A percentile compares a stretch with the other conserved stretches of the same genome.
These are phyloP conservation scores for Elmis aenea DNA, from an alignment of 2,888 invertebrate genomes.

Conservation along the genomic window DNA sequence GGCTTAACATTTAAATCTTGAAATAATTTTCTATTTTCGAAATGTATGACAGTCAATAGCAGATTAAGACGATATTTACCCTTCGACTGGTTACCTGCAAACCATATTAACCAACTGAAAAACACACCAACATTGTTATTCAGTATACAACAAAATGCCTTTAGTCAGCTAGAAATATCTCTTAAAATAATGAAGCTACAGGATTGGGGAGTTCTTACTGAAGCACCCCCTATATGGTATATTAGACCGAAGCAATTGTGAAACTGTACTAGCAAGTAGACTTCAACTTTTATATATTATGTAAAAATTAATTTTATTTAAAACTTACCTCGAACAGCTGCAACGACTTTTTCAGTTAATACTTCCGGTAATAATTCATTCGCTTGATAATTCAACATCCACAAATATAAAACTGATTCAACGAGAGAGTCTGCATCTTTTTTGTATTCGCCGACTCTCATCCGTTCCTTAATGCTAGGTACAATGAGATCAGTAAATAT, in stretches of 20 bases:
- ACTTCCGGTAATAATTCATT: slow-evolving; percentile 33
- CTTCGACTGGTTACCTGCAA: slow-evolving; percentile 10
- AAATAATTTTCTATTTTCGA: slow-evolving; percentile 39
- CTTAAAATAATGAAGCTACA: no score
- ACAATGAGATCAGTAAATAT: slow-evolving; percentile 35
- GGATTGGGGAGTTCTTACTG: no score
- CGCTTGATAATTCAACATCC: slow-evolving; percentile 43
- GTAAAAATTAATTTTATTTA: no score
- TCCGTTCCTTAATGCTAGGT: slow-evolving; percentile 33
- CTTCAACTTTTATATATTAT: no score
- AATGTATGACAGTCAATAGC: slow-evolving; percentile 41
- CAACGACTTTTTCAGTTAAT: slow-evolving; percentile 24
- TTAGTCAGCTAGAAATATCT: no score
- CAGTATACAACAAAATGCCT: no score
- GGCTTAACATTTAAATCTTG: slow-evolving; percentile 31
- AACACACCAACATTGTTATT: no score
- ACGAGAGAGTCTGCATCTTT: slow-evolving; percentile 33
- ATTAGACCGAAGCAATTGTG: no score
- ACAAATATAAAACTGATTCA: slow-evolving; percentile 42
- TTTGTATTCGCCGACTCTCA: slow-evolving; percentile 30
- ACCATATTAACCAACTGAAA: no score
- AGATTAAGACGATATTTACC: slow-evolving; percentile 35
- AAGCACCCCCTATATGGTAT: no score
- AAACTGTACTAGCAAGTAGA: no score
- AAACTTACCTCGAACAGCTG: slow-evolving; percentile 19